Evolutionary conservation across 2,113 vertebrate genomes (phyloP).

Genomic region (Pelmatolapia mariae): DNA sequence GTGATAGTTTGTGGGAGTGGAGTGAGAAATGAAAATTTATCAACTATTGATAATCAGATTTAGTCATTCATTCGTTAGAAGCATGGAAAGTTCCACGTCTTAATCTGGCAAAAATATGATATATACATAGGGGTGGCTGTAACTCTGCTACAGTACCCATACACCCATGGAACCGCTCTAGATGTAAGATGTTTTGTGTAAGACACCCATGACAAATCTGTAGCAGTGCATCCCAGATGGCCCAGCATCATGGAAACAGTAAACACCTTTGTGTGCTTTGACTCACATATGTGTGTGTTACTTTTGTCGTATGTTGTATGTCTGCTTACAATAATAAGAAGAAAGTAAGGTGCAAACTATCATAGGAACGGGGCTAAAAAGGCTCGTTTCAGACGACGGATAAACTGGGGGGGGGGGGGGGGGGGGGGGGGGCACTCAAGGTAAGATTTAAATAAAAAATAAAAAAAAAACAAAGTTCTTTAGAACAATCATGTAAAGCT

Average conservation of each 20-base stretch:
- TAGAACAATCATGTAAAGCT: not conserved
- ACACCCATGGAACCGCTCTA: not conserved
- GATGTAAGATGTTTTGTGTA: not conserved
- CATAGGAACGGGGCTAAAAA: not conserved
- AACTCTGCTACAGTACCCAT: not conserved
- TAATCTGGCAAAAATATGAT: not conserved
- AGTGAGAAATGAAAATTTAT: rapidly evolving
- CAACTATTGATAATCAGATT: not conserved
- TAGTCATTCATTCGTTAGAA: not conserved
- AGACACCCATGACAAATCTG: not conserved
- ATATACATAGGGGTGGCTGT: rapidly evolving
- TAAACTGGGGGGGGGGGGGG: not conserved
- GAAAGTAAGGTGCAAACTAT: not conserved
- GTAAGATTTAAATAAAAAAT: not conserved
- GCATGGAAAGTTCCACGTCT: not conserved
- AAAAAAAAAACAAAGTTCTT: not conserved
- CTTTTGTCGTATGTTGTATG: not conserved
- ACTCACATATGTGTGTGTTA: not conserved
- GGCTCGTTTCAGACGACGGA: rapidly evolving
- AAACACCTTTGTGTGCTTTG: not conserved
- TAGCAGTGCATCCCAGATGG: not conserved
- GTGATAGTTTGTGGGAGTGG: not conserved
- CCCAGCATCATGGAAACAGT: not conserved
- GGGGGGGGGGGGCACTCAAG: no score
- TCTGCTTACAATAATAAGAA: not conserved